A percentile compares a stretch with the other conserved stretches of the same genome.
Evolutionary conservation across 2,797 vertebrate species (phyloP).

Genomic region (Myiotriccus ornatus): DNA sequence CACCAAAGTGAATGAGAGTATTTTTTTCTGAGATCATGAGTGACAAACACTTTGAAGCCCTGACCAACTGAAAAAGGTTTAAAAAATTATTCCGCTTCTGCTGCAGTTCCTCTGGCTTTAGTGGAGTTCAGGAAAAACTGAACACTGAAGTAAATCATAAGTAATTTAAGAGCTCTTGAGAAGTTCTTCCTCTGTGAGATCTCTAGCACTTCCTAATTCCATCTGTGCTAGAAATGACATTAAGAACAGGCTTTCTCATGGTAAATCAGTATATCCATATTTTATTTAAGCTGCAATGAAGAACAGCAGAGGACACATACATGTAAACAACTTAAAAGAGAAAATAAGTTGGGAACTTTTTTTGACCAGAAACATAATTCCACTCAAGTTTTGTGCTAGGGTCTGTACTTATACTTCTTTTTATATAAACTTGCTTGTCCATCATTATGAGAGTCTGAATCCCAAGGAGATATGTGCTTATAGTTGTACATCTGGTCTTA

Average conservation of each 20-base stretch:
- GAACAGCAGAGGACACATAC: background rate
- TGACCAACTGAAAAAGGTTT: background rate
- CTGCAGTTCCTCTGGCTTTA: background rate
- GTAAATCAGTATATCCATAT: background rate
- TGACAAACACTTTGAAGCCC: background rate
- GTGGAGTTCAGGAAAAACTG: background rate
- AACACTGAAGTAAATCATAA: background rate
- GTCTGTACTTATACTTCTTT: background rate
- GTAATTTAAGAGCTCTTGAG: constrained; percentile 7
- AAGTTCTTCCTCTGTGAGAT: background rate
- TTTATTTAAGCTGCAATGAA: background rate
- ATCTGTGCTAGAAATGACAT: background rate
- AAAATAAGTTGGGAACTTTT: background rate
- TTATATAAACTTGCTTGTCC: background rate
- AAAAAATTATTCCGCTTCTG: background rate
- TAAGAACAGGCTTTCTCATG: background rate
- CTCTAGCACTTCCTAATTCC: background rate
- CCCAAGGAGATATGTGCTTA: background rate
- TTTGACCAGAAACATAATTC: background rate
- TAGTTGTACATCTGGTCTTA: background rate
- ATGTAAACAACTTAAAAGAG: background rate
- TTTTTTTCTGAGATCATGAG: background rate
- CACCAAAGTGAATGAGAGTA: background rate
- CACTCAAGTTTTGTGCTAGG: background rate
- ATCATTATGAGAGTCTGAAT: background rate